Conservation (phyloP, 1,140 invertebrate genomes). For the Philopotamus ludificatus region DNA sequence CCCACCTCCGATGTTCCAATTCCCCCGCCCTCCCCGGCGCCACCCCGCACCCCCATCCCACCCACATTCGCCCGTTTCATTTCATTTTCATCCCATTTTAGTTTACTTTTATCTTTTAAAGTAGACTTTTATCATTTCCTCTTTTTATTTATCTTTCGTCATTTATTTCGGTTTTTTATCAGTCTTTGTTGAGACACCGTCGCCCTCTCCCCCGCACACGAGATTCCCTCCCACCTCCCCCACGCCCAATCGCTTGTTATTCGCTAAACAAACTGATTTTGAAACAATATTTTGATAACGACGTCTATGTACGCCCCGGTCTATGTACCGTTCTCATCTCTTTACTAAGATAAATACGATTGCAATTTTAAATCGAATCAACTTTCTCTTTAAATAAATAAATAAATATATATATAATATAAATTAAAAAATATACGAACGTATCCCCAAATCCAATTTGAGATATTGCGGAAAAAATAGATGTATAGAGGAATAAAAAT, state of each 20-base stretch:
- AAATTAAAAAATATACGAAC: not conserved
- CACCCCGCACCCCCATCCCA: conserved; percentile 1
- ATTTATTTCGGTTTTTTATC: conserved; percentile 41
- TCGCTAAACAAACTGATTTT: conserved; percentile 34
- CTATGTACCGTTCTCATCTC: too few species aligned
- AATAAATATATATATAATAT: not conserved
- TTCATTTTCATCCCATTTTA: conserved; percentile 43
- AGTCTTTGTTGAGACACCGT: conserved; percentile 10
- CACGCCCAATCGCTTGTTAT: conserved; percentile 17
- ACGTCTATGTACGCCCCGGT: conserved; percentile 21
- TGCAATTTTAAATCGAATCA: too few species aligned
- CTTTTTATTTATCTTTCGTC: conserved; percentile 42
- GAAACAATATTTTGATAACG: conserved; percentile 37
- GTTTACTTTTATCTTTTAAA: conserved; percentile 43
- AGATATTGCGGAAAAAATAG: not conserved
- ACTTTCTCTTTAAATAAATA: too few species aligned
- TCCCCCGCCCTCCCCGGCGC: conserved; percentile 9
- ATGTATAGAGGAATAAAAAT: too few species aligned
- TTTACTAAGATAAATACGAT: too few species aligned
- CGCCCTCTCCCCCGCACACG: not conserved
- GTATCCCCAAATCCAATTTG: not conserved
- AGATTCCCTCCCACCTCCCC: not conserved
- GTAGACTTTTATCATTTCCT: conserved; percentile 43
- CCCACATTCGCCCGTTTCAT: conserved; percentile 37
- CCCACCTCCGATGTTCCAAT: conserved; percentile 6